phyloP scores from a whole-genome alignment of 2,113 vertebrate species.

The Eira barbara region DNA sequence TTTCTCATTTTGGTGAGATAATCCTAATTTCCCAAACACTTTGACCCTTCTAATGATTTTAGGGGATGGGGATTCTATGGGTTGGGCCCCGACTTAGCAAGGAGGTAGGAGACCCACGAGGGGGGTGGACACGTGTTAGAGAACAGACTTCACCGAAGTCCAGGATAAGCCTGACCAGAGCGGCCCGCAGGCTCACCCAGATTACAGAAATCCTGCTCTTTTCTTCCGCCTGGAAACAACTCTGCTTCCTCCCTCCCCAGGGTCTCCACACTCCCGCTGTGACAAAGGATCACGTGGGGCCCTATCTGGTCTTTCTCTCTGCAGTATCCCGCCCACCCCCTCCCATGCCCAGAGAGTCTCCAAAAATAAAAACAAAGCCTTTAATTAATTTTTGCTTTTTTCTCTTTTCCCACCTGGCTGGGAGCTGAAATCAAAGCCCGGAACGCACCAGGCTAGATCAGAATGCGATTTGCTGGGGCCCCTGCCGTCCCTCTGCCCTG shows the following conservation, averaged over 20 bases:
- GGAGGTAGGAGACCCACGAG: background rate
- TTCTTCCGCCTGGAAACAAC: background rate
- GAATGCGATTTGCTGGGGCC: background rate
- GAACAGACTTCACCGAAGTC: fast-evolving
- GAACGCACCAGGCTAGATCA: background rate
- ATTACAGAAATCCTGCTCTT: background rate
- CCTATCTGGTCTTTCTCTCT: background rate
- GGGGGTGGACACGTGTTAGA: fast-evolving
- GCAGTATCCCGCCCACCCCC: background rate
- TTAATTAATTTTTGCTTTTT: background rate
- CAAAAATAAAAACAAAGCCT: constrained; percentile 14
- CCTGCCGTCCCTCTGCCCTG: background rate
- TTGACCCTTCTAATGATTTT: background rate
- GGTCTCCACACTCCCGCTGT: fast-evolving
- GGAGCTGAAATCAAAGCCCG: constrained; percentile 30
- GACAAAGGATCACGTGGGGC: fast-evolving
- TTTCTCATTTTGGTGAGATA: background rate
- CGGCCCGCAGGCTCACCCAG: fast-evolving
- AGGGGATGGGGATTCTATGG: background rate
- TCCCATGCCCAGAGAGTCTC: background rate
- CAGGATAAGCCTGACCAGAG: background rate
- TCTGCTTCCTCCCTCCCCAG: background rate
- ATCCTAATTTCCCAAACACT: background rate
- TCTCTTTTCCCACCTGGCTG: constrained; percentile 30
- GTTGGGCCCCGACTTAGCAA: background rate